A percentile compares a stretch with the other conserved stretches of the same genome.
These are phyloP conservation scores for Camponotus vicinus DNA, from an alignment of 1,140 invertebrate genomes.

Conservation along the genomic window DNA sequence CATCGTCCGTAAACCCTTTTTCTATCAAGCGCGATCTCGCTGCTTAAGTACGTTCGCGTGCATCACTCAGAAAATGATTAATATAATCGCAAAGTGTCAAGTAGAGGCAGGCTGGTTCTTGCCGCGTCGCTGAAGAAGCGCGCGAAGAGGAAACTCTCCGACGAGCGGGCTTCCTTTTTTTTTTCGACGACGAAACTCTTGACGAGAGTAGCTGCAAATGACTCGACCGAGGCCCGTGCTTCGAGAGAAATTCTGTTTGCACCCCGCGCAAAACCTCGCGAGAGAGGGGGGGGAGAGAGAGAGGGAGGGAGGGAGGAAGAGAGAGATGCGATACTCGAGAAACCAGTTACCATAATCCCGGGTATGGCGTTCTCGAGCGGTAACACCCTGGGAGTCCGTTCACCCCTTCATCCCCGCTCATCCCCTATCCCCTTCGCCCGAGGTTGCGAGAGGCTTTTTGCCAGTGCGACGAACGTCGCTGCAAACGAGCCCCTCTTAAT, in stretches of 20 bases:
- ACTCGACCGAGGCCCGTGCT: slow-evolving; percentile 19
- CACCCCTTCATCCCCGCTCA: background rate
- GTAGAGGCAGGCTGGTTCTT: slow-evolving; percentile 13
- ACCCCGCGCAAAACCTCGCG: slow-evolving; percentile 19
- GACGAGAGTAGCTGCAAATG: slow-evolving; percentile 55
- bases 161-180: slow-evolving; percentile 14
- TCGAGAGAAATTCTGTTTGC: slow-evolving; percentile 37
- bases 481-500: slow-evolving; percentile 61
- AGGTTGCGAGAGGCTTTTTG: slow-evolving; percentile 21
- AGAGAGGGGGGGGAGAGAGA: background rate
- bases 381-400: background rate
- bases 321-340: background rate
- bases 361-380: slow-evolving; percentile 17
- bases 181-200: slow-evolving; percentile 41
- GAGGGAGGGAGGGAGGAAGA: background rate
- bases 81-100: slow-evolving; percentile 54
- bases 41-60: background rate
- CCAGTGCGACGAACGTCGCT: slow-evolving; percentile 22
- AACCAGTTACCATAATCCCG: slow-evolving; percentile 38
- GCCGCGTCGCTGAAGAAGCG: slow-evolving; percentile 13
- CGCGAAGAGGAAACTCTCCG: slow-evolving; percentile 35
- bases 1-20: slow-evolving; percentile 33
- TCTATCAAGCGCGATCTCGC: slow-evolving; percentile 11
- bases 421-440: background rate
- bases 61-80: slow-evolving; percentile 49